A percentile compares a stretch with the other conserved stretches of the same genome.
Conservation (phyloP, 1,140 invertebrate species). For the Ips typographus region DNA sequence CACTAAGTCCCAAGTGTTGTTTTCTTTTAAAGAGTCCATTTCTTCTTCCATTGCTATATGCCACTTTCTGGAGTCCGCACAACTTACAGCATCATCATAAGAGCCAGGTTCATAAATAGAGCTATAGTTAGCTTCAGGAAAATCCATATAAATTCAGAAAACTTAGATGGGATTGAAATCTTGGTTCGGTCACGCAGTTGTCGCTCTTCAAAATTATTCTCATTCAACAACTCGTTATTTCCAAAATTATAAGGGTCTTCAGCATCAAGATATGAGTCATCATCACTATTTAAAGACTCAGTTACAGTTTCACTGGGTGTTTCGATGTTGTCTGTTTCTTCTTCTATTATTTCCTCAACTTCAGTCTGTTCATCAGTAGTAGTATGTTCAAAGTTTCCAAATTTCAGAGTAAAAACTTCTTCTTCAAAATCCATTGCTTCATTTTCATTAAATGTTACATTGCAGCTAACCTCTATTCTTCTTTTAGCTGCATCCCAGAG, state of each 20-base stretch:
- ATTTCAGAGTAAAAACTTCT: too few relatives aligned
- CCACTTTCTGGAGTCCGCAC: slow-evolving; percentile 15
- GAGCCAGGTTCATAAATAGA: slow-evolving; percentile 15
- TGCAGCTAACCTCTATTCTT: too few relatives aligned
- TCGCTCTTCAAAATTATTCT: neutral
- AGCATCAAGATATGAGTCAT: slow-evolving; percentile 2
- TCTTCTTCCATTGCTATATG: slow-evolving; percentile 27
- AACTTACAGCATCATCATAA: slow-evolving; percentile 18
- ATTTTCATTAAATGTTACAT: too few relatives aligned
- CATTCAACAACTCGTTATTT: slow-evolving; percentile 2
- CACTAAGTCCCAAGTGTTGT: too few relatives aligned
- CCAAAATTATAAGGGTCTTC: slow-evolving; percentile 4
- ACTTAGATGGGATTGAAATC: neutral
- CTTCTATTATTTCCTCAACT: neutral
- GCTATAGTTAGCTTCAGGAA: neutral
- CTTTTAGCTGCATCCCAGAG: slow-evolving; percentile 31
- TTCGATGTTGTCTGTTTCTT: neutral
- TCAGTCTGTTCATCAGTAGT: too few relatives aligned
- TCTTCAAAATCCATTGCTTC: too few relatives aligned
- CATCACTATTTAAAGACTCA: neutral
- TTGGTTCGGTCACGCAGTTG: neutral
- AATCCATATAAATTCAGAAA: neutral
- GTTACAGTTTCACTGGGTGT: neutral
- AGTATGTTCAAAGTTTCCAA: too few relatives aligned
- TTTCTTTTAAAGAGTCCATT: neutral